Percentiles rank a stretch among this genome's conserved stretches.
phyloP scores from a whole-genome alignment of 2,113 vertebrate species.

The Cricetomys ansorgei region DNA sequence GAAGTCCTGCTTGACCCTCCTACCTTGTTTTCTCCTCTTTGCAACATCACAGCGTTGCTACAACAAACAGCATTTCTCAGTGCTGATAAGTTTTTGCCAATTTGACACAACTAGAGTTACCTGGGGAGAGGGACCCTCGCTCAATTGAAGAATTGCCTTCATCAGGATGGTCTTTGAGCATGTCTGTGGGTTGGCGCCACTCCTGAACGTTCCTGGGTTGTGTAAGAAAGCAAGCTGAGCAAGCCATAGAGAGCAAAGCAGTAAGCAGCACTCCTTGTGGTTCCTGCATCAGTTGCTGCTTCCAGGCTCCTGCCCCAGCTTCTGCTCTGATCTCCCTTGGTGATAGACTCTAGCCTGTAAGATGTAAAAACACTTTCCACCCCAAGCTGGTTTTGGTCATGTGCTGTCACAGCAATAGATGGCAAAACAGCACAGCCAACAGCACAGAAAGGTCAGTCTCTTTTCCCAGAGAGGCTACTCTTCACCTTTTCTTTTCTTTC shows the following conservation, averaged over 20 bases:
- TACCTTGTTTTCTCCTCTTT: not conserved
- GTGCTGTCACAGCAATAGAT: not conserved
- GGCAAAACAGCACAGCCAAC: not conserved
- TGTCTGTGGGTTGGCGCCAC: not conserved
- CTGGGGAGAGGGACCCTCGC: not conserved
- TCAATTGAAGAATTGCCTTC: not conserved
- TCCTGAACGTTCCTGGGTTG: not conserved
- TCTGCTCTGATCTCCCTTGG: not conserved
- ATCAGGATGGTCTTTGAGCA: not conserved
- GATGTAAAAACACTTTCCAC: not conserved
- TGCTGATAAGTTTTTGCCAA: not conserved
- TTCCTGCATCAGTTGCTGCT: not conserved
- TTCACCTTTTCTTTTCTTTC: not conserved
- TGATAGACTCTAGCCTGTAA: not conserved
- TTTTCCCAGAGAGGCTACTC: not conserved
- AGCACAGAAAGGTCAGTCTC: not conserved
- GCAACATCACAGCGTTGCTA: not conserved
- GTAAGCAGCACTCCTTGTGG: not conserved
- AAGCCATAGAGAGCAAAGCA: not conserved
- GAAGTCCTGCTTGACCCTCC: not conserved
- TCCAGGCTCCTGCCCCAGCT: not conserved
- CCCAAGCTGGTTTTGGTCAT: not conserved
- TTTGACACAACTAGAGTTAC: not conserved
- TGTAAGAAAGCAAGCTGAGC: not conserved
- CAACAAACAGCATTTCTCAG: not conserved